Conservation (phyloP, 1,140 invertebrate species). For the Panagrolaimus sp. region DNA sequence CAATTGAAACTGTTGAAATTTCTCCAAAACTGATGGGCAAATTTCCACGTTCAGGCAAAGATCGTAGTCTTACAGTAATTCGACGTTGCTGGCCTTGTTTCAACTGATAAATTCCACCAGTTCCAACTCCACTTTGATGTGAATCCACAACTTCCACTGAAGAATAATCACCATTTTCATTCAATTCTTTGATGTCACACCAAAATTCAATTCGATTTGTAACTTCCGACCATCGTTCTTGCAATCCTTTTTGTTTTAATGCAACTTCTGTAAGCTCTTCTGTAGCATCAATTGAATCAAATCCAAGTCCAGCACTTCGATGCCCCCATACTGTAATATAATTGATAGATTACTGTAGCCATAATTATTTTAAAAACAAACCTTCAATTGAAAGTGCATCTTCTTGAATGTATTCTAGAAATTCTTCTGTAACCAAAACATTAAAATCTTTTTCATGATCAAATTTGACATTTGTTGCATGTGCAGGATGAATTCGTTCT, state of each 20-base stretch:
- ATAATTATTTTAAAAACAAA: slow-evolving; percentile 92
- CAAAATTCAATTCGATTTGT: slow-evolving; percentile 88
- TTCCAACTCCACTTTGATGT: slow-evolving; percentile 66
- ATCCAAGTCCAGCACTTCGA: slow-evolving; percentile 8
- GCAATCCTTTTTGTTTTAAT: slow-evolving; percentile 43
- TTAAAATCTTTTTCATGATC: slow-evolving; percentile 71
- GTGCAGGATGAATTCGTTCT: slow-evolving; percentile 62
- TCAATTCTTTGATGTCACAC: slow-evolving; percentile 80
- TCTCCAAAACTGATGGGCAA: slow-evolving; percentile 89
- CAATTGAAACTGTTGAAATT: slow-evolving; percentile 79
- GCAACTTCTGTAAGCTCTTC: slow-evolving; percentile 23
- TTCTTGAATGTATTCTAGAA: slow-evolving; percentile 84
- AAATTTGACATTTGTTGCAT: slow-evolving; percentile 67
- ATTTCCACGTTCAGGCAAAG: slow-evolving; percentile 84
- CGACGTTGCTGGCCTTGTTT: slow-evolving; percentile 70
- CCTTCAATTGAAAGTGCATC: slow-evolving; percentile 95
- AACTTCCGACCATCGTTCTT: slow-evolving; percentile 79
- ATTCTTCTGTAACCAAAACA: slow-evolving; percentile 85
- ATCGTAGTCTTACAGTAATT: slow-evolving; percentile 72
- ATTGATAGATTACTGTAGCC: slow-evolving; percentile 63
- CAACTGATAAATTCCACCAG: slow-evolving; percentile 89
- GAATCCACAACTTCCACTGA: slow-evolving; percentile 76
- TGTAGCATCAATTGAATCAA: background rate
- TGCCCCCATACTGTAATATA: slow-evolving; percentile 7
- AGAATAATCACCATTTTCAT: slow-evolving; percentile 79